Percentiles rank a stretch among this genome's conserved stretches.
These are phyloP conservation scores for Globodera ellingtonae DNA, from an alignment of 1,140 invertebrate species.

Conservation along the genomic window DNA sequence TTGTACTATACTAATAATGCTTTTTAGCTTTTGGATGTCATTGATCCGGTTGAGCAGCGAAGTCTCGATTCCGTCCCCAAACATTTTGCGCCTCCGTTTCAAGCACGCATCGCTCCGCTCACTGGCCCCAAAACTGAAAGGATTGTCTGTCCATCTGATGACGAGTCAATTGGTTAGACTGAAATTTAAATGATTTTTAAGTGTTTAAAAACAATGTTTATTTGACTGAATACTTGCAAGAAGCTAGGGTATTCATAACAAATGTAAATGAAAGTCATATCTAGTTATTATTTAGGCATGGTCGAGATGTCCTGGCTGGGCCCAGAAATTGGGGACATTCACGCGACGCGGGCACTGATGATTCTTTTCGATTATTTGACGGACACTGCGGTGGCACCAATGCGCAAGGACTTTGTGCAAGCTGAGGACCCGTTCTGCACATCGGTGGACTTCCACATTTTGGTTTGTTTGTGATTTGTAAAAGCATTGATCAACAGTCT, in stretches of 20 bases:
- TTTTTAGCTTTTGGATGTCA: conserved; percentile 45
- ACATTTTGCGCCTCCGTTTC: conserved; percentile 56
- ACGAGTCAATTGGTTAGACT: conserved; percentile 72
- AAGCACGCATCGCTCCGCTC: conserved; percentile 72
- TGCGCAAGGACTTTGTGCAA: conserved; percentile 83
- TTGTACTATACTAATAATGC: background rate
- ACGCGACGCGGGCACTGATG: conserved; percentile 24
- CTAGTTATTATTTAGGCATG: conserved; percentile 71
- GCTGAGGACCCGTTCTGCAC: conserved; percentile 79
- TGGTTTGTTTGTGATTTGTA: background rate
- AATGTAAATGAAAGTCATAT: too few relatives aligned
- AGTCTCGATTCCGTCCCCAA: conserved; percentile 72
- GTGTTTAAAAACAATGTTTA: background rate
- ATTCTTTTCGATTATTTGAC: conserved; percentile 71
- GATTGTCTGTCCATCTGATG: conserved; percentile 78
- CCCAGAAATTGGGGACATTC: conserved; percentile 55
- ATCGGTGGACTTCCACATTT: conserved; percentile 70
- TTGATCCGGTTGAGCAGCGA: conserved; percentile 69
- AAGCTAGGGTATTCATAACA: too few relatives aligned
- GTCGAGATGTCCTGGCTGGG: too few relatives aligned
- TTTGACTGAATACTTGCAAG: background rate
- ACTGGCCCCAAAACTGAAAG: conserved; percentile 66
- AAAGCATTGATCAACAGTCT: background rate
- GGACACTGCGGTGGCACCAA: conserved; percentile 79
- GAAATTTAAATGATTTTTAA: background rate